Conservation (phyloP, 2,888 invertebrate genomes). For the Andricus quercusramuli region DNA sequence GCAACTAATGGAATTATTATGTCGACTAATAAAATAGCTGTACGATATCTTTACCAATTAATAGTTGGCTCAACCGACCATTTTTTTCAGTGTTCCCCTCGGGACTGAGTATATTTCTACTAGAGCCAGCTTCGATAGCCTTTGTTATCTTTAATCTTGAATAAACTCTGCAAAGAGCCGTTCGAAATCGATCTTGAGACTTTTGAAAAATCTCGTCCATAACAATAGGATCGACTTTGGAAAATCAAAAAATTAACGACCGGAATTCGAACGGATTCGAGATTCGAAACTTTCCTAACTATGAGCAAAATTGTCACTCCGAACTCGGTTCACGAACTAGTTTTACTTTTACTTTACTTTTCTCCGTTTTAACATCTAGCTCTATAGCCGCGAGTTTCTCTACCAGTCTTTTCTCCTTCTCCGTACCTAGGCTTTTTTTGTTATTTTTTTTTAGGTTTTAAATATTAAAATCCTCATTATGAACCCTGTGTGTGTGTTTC, state of each 20-base stretch:
- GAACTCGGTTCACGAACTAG: conserved; percentile 32
- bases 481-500: conserved; percentile 64
- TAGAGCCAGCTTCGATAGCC: conserved; percentile 51
- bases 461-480: conserved; percentile 68
- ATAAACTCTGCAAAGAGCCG: background rate
- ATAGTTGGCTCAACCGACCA: too few relatives aligned
- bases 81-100: background rate
- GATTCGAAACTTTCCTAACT: conserved; percentile 55
- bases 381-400: conserved; percentile 68
- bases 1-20: too few relatives aligned
- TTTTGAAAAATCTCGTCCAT: background rate
- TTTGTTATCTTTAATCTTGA: conserved; percentile 45
- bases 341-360: conserved; percentile 21
- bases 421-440: conserved; percentile 68
- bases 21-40: too few relatives aligned
- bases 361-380: conserved; percentile 56
- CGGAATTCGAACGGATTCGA: conserved; percentile 21
- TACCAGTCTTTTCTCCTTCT: conserved; percentile 76
- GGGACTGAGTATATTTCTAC: conserved; percentile 55
- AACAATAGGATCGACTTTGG: background rate
- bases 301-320: conserved; percentile 65
- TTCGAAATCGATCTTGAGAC: conserved; percentile 1
- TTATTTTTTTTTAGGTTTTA: conserved; percentile 53
- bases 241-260: conserved; percentile 1
- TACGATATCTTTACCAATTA: too few relatives aligned